Base-by-base conservation (phyloP, 2,113 vertebrate genomes). In the Ctenomys sociabilis region DNA sequence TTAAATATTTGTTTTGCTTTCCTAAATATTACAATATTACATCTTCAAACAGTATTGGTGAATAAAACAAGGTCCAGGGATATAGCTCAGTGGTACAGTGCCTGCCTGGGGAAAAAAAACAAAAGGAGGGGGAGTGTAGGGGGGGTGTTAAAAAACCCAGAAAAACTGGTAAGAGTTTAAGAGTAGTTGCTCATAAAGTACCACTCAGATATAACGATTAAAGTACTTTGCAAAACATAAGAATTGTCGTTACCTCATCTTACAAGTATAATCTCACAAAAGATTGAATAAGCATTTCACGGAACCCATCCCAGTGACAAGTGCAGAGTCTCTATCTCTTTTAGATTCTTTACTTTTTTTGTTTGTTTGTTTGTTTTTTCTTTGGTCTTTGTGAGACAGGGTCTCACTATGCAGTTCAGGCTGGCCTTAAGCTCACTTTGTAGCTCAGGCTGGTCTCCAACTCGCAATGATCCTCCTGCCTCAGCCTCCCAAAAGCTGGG, bases 181-280 rank as follows among this genome's bases (percentile, higher is more conserved):
- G n/a, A 81, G 19, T 35, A 73, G 75, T 10, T 66, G 8, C 3
- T 90, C 80, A 70, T 70, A 66, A 83, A 77, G 84, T 11, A 73
- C 35, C 4, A 43, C 57, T 83, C 43, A 80, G 45, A 24, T 45
- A 59, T 35, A 72, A 35, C 14, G 77, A 90, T 85, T 73, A 70
- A 82, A 82, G 45, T 22, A 49, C 52, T 81, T 88, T 75, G 96
- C n/a, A 43, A 88, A 94, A 82, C 24, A n/a, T 21, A 85, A 61
- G 32, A 73, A 54, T 73, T 40, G 26, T 0, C 7, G 10, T 12
- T 26, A 14, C 26, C 24, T 66, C 12, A 3, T 37, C 57, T 68
- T 59, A 78, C 5, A 91, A 22, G 61, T 35, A 26, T 9, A 87
- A 32, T 7, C 13, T 66, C 68, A 88, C 1, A 1, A 63, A 70